These are phyloP conservation scores for Neoniphon sammara DNA, from an alignment of 2,797 vertebrate species.

Conservation along the genomic window DNA sequence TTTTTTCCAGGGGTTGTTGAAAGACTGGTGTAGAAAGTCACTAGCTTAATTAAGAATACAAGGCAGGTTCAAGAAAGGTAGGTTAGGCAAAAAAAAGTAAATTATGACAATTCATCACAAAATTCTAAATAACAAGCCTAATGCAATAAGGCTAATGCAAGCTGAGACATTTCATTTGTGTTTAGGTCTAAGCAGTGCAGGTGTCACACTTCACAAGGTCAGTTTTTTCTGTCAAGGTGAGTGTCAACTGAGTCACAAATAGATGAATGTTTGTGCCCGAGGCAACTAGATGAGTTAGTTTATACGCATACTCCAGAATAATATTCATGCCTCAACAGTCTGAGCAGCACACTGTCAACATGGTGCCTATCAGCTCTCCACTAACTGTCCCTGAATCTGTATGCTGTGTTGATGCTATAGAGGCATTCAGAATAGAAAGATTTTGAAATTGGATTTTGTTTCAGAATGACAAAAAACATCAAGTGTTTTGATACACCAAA, in stretches of 20 bases:
- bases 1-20: no score
- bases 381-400: no score
- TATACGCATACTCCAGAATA: constrained; percentile 51
- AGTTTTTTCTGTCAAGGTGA: constrained; percentile 31
- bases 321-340: constrained; percentile 41
- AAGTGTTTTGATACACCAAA: not conserved
- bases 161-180: not conserved
- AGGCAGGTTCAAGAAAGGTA: no score
- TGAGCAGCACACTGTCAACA: constrained; percentile 41
- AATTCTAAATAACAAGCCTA: no score
- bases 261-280: constrained; percentile 52
- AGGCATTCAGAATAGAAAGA: no score
- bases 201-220: constrained; percentile 54
- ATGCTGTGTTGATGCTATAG: no score
- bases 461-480: not conserved
- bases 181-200: constrained; percentile 22
- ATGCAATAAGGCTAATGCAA: no score
- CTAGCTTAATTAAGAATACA: no score
- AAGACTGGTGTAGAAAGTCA: no score
- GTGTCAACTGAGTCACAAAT: constrained; percentile 39
- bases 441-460: not conserved
- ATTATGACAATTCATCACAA: no score
- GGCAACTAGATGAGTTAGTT: constrained; percentile 50
- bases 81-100: no score
- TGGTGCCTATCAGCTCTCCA: not conserved